Evolutionary conservation across 2,888 invertebrate genomes (phyloP).

Genomic region (Ligdia adustata): DNA sequence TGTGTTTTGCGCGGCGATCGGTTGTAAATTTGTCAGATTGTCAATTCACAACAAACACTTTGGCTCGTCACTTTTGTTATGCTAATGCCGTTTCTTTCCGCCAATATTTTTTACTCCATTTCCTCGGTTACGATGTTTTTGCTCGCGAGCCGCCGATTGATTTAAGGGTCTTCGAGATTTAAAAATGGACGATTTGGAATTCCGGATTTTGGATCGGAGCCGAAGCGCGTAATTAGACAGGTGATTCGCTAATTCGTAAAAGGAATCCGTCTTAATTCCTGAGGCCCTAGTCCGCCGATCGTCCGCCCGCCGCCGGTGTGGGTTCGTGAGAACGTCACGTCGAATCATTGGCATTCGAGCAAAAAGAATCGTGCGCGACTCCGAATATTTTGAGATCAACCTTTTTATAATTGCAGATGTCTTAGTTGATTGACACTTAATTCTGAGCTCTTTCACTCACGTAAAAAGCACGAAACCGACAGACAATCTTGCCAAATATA

Average conservation of each 20-base stretch:
- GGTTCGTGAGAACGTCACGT: conserved; percentile 81
- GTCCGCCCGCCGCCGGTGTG: conserved; percentile 37
- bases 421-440: conserved; percentile 53
- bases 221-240: conserved; percentile 75
- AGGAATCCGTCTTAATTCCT: conserved; percentile 73
- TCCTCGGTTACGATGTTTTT: conserved; percentile 34
- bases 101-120: conserved; percentile 41
- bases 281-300: conserved; percentile 55
- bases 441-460: conserved; percentile 46
- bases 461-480: conserved; percentile 28
- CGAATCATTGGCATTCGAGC: conserved; percentile 72
- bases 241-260: conserved; percentile 80
- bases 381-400: conserved; percentile 51
- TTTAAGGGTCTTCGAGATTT: conserved; percentile 32
- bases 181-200: conserved; percentile 42
- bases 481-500: conserved; percentile 32
- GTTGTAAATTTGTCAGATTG: conserved; percentile 81
- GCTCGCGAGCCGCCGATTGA: conserved; percentile 35
- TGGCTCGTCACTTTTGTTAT: conserved; percentile 76
- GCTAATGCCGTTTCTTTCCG: conserved; percentile 65
- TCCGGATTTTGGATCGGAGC: conserved; percentile 58
- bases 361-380: conserved; percentile 59
- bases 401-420: conserved; percentile 54
- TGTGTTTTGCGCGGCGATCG: conserved; percentile 70
- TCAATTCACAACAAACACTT: conserved; percentile 72